These are phyloP conservation scores for Chascanopsetta lugubris DNA, from an alignment of 2,113 vertebrate species.

Conservation along the genomic window DNA sequence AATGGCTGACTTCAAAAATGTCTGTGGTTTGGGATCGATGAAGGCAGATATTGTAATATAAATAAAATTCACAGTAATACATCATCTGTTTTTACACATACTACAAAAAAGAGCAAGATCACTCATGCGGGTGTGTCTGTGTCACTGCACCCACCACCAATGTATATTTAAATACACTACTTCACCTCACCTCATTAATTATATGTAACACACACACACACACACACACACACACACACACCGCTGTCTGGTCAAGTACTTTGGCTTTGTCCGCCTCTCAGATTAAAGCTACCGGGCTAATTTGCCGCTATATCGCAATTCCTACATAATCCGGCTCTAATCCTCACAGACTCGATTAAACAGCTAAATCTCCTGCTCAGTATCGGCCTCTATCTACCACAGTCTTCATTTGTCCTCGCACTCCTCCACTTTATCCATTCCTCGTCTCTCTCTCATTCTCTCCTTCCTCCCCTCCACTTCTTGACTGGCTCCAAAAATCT, in stretches of 20 bases:
- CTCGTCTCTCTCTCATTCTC: slow-evolving; percentile 3
- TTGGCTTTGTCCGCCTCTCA: slow-evolving; percentile 68
- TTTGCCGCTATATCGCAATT: slow-evolving; percentile 79
- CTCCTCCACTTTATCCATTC: slow-evolving; percentile 24
- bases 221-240: slow-evolving; percentile 26
- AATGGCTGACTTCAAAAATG: no score
- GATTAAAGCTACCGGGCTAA: slow-evolving; percentile 82
- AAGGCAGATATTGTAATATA: no score
- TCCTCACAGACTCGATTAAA: slow-evolving; percentile 80
- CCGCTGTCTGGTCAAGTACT: slow-evolving; percentile 55
- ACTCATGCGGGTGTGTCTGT: neutral
- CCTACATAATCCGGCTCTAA: slow-evolving; percentile 81
- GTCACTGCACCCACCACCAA: neutral
- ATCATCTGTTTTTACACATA: neutral
- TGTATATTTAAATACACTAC: slow-evolving; percentile 24
- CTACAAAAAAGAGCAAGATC: neutral
- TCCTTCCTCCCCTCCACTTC: slow-evolving; percentile 31
- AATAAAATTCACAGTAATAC: no score
- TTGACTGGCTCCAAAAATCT: slow-evolving; percentile 41
- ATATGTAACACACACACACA: slow-evolving; percentile 1
- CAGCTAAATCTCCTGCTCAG: slow-evolving; percentile 74
- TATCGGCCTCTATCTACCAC: slow-evolving; percentile 67
- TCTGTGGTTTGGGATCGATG: no score
- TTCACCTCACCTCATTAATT: slow-evolving; percentile 38
- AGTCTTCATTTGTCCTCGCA: slow-evolving; percentile 49